These are phyloP conservation scores for Drosophila putrida DNA, from an alignment of 2,888 invertebrate genomes.

Conservation along the genomic window DNA sequence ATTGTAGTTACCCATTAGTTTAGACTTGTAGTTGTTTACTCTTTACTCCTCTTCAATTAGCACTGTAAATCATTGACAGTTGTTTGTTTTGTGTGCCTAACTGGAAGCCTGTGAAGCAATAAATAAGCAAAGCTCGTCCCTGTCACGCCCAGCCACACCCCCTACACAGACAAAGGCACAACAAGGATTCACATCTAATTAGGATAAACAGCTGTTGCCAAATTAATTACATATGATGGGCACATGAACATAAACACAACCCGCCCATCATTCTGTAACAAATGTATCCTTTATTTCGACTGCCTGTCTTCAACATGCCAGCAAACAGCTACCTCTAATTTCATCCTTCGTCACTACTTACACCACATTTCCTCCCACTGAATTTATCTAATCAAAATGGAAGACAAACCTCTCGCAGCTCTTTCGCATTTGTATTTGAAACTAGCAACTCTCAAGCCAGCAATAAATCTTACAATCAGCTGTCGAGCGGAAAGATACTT, in stretches of 20 bases:
- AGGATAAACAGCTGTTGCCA: constrained; percentile 79
- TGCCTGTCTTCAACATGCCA: constrained; percentile 2
- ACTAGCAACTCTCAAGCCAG: constrained; percentile 19
- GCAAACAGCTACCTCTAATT: background rate
- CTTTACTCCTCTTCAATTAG: constrained; percentile 11
- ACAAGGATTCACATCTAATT: constrained; percentile 66
- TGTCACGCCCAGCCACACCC: constrained; percentile 3
- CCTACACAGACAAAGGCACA: constrained; percentile 4
- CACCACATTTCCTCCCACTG: no score
- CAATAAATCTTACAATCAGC: constrained; percentile 56
- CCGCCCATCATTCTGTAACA: constrained; percentile 29
- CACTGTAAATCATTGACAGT: constrained; percentile 40
- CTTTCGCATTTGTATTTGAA: constrained; percentile 27
- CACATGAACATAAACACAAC: constrained; percentile 54
- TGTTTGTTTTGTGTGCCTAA: constrained; percentile 38
- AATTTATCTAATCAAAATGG: constrained; percentile 20
- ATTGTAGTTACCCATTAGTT: background rate
- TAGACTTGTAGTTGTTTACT: background rate
- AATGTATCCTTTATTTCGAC: constrained; percentile 21
- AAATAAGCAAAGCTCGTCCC: constrained; percentile 24
- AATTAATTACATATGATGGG: constrained; percentile 80
- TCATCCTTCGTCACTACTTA: background rate
- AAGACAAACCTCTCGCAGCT: constrained; percentile 12
- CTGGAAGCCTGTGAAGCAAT: constrained; percentile 28
- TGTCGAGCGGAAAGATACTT: constrained; percentile 29